Evolutionary conservation across 2,113 vertebrate species (phyloP), one percentile per base, ranked within the genome.

Genomic region (Scophthalmus maximus): DNA sequence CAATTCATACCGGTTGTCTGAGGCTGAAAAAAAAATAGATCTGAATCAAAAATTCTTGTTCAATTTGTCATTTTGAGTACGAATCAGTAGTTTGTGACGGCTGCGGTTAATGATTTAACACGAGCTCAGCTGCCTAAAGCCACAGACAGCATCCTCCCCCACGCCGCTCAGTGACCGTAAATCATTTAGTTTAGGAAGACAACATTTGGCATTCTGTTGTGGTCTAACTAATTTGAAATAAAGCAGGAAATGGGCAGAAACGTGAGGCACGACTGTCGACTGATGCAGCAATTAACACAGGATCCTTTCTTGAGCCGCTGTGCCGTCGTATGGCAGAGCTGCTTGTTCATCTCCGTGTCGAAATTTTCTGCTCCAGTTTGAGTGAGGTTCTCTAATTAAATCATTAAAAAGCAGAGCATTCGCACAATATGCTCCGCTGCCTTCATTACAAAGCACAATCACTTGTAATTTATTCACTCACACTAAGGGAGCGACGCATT

Each of bases 351-450:
- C 79, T 73, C 75, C 62, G 38, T 51, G 68, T 72, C 68, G 61
- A 85, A 91, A 91, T 88, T 73, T 87, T 88, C 86, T 87, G 87
- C 90, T 90, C 86, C 80, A 88, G 49, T 90, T 89, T 85, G 76
- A 92, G 82, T 27, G 40, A 85, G 85, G 76, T 86, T 89, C 62
- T 85, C 82, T 93, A 92, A 94, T 93, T 87, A 92, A 93, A 92
- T 86, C 89, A 90, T 93, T 94, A 91, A 88, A 92, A 85, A 87
- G 82, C 80, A 72, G 82, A 87, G 79, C 79, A 68, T 89, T 92
- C 85, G 81, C 86, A 86, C 88, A 91, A 86, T 87, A 91, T 86
- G 90, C 88, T 88, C 77, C 10, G 23, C 87, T 88, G 89, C 89
- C 75, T 92, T 88, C 76, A 82, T 92, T 89, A 89, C 83, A 73